Evolutionary conservation across 1,140 invertebrate genomes (phyloP).

Genomic region (Rhyzopertha dominica): DNA sequence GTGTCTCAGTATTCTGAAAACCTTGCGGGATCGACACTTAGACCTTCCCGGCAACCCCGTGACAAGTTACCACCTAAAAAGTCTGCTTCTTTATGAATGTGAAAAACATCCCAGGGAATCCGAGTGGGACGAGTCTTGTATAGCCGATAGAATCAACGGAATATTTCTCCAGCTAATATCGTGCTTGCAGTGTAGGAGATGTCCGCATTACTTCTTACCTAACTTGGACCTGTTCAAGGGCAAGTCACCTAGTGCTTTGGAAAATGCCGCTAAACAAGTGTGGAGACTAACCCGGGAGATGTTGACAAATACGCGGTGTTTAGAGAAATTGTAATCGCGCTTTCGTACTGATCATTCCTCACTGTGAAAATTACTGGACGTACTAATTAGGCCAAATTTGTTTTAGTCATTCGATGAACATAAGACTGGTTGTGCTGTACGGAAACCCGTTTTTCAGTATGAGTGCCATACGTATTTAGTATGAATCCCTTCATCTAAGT

Average conservation of each 20-base stretch:
- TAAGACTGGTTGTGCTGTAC: too few species aligned
- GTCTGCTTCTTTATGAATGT: conserved; percentile 86
- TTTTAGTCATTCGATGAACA: too few species aligned
- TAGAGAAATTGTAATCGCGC: conserved; percentile 73
- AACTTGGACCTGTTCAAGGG: conserved; percentile 86
- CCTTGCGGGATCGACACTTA: conserved; percentile 81
- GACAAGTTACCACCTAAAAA: conserved; percentile 84
- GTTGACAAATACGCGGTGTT: conserved; percentile 79
- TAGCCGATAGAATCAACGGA: conserved; percentile 90
- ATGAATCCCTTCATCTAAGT: too few species aligned
- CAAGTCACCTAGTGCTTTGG: conserved; percentile 77
- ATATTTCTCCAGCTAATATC: conserved; percentile 93
- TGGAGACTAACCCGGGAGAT: conserved; percentile 87
- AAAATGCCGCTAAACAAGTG: conserved; percentile 86
- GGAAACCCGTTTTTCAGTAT: too few species aligned
- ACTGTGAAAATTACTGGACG: conserved; percentile 1
- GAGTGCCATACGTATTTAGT: too few species aligned
- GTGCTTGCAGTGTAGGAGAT: conserved; percentile 87
- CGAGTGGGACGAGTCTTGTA: conserved; percentile 87
- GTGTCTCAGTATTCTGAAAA: conserved; percentile 84
- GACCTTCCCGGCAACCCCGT: conserved; percentile 85
- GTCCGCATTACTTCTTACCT: conserved; percentile 88
- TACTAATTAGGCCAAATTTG: conserved; percentile 1
- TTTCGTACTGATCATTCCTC: too few species aligned
- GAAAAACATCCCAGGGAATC: conserved; percentile 89